Base-by-base conservation (phyloP, 2,888 invertebrate species). In the Lycophotia porphyrea region DNA sequence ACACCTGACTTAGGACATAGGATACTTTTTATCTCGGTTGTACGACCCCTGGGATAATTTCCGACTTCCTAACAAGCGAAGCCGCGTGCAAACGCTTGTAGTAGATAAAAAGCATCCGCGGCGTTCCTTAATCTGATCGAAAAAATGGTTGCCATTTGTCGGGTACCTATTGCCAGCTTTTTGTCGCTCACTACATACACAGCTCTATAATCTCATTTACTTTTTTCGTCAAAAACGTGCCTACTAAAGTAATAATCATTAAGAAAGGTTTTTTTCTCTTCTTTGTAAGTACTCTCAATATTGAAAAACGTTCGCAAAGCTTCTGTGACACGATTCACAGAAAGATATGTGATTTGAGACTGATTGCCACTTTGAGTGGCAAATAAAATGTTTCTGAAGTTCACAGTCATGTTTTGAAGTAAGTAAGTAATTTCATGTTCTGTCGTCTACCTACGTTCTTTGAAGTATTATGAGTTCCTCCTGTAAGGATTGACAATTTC, bases 391-490 rank as follows among this genome's bases (percentile, higher is more conserved):
- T 69, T 70, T 60, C 34, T 15, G 68, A 39, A 44, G 11, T 55
- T 55, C 15, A 52, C 47, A 36, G 66, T 34, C 49, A 71, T 64
- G 67, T 66, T 52, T 36, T 44, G 52, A 67, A 63, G 47, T 36
- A 44, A 80, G 82, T 61, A 24, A 80, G 82, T 63, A 27, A 71
- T 71, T 44, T 77, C 58, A 71, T 64, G 49, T 76, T 66, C 24
- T 66, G 31, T 44, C 81, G 52, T 34, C n/a, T 72, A 61, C 3
- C 27, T 61, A 21, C 21, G 21, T 65, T 58, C n/a, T 52, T 31
- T 58, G 44, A 47, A 65, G 31, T 44, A 15, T 39, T 18, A 52
- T 24, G 36, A 52, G 49, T 13, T 11, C 13, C 52, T 42, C 11
- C 24, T 27, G 24, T 52, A 55, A 24, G 61, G 36, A 44, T 76